Percentiles rank a stretch among this genome's conserved stretches.
These are phyloP conservation scores for Coelinius sp. DNA, from an alignment of 2,888 invertebrate genomes.

Conservation along the genomic window DNA sequence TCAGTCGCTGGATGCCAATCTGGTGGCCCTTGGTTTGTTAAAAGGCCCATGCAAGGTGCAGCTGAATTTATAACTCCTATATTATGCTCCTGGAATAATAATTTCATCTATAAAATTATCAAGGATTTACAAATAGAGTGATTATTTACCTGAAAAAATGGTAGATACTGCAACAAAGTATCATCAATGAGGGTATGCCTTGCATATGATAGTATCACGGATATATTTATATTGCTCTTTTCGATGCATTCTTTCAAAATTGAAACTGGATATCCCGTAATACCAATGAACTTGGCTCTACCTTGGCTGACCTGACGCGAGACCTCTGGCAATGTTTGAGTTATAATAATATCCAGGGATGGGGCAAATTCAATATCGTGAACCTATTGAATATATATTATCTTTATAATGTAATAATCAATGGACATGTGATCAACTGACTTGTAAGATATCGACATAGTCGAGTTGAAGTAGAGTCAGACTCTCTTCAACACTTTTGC, in stretches of 20 bases:
- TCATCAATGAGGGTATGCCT: conserved; percentile 87
- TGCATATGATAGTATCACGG: conserved; percentile 83
- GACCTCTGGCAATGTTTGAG: conserved; percentile 89
- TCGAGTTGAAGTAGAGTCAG: conserved; percentile 81
- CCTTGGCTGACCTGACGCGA: conserved; percentile 81
- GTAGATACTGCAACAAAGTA: conserved; percentile 80
- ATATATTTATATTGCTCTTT: conserved; percentile 77
- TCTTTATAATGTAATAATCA: conserved; percentile 12
- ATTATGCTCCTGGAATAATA: conserved; percentile 74
- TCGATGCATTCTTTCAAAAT: conserved; percentile 82
- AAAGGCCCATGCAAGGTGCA: conserved; percentile 85
- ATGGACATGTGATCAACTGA: conserved; percentile 64
- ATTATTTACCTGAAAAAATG: conserved; percentile 80
- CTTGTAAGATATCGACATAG: conserved; percentile 92
- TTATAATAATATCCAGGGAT: conserved; percentile 80
- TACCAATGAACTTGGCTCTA: conserved; percentile 84
- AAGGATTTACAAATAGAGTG: neutral
- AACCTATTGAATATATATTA: too few species aligned
- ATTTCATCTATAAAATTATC: neutral
- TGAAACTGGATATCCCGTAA: conserved; percentile 89
- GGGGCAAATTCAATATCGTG: conserved; percentile 93
- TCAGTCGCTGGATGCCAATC: conserved; percentile 86
- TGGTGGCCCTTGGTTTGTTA: conserved; percentile 82
- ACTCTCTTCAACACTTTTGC: conserved; percentile 83
- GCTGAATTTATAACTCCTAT: conserved; percentile 90